Percentiles rank a stretch among this genome's conserved stretches.
phyloP scores from a whole-genome alignment of 2,888 invertebrate species.

The Yponomeuta malinellus region DNA sequence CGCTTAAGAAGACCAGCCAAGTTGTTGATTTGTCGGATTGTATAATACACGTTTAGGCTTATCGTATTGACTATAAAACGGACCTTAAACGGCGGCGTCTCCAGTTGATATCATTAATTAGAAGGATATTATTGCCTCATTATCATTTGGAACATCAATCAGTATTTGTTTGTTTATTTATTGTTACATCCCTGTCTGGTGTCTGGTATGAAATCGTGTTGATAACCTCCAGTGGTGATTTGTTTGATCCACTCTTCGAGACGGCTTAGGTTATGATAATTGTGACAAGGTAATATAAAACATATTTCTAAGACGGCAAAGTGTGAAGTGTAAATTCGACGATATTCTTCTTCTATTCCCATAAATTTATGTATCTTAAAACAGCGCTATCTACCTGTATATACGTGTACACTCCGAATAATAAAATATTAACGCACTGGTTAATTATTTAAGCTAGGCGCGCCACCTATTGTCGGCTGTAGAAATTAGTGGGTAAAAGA shows the following conservation, averaged over 20 bases:
- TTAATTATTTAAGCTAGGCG: too few species aligned
- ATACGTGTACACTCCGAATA: too few species aligned
- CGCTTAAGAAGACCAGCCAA: too few species aligned
- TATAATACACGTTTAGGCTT: too few species aligned
- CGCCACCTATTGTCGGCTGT: too few species aligned
- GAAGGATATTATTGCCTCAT: not conserved
- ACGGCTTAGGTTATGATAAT: not conserved
- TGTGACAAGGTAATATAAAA: not conserved
- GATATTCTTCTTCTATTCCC: not conserved
- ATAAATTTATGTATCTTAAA: too few species aligned
- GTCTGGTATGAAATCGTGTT: not conserved
- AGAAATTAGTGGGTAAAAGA: not conserved
- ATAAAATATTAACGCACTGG: too few species aligned
- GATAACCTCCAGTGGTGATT: not conserved
- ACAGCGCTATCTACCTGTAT: too few species aligned
- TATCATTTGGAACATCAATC: not conserved
- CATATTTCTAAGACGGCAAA: not conserved
- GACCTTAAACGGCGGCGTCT: too few species aligned
- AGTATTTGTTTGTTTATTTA: not conserved
- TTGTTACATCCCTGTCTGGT: not conserved
- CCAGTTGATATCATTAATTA: too few species aligned
- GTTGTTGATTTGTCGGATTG: too few species aligned
- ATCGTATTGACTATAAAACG: too few species aligned
- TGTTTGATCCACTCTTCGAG: not conserved
- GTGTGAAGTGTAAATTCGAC: not conserved